Evolutionary conservation across 2,888 invertebrate genomes (phyloP).

Genomic region (Diaprepes abbreviatus): DNA sequence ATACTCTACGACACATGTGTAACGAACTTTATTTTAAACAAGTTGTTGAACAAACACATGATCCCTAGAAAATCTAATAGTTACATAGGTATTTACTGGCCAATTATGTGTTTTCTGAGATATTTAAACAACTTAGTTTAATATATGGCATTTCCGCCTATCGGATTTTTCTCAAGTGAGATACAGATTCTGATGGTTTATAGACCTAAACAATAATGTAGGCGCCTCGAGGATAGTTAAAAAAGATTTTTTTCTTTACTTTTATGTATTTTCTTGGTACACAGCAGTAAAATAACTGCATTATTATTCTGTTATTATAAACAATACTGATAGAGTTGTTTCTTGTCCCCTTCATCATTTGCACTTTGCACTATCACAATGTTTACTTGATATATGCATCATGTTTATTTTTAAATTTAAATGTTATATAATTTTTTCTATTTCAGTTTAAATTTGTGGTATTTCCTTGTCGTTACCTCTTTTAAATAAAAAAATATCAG

Average conservation of each 20-base stretch:
- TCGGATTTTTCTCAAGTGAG: constrained; percentile 10
- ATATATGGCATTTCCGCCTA: constrained; percentile 38
- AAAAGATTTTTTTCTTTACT: background rate
- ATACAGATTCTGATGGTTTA: constrained; percentile 16
- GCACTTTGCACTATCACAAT: no score
- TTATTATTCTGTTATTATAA: no score
- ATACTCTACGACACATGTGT: constrained; percentile 5
- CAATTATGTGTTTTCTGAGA: constrained; percentile 37
- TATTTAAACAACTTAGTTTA: constrained; percentile 27
- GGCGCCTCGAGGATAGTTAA: constrained; percentile 13
- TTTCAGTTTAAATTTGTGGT: no score
- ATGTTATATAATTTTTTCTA: no score
- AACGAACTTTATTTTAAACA: constrained; percentile 36
- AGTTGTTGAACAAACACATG: constrained; percentile 27
- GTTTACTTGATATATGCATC: no score
- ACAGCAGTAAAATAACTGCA: no score
- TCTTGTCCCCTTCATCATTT: no score
- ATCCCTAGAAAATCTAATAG: constrained; percentile 25
- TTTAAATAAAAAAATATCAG: no score
- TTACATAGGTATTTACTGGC: constrained; percentile 30
- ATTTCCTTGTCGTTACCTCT: no score
- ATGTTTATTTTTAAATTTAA: no score
- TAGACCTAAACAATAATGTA: constrained; percentile 8
- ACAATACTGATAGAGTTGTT: no score
- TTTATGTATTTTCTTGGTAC: background rate